phyloP scores from a whole-genome alignment of 2,797 vertebrate genomes.

The Thaleichthys pacificus region DNA sequence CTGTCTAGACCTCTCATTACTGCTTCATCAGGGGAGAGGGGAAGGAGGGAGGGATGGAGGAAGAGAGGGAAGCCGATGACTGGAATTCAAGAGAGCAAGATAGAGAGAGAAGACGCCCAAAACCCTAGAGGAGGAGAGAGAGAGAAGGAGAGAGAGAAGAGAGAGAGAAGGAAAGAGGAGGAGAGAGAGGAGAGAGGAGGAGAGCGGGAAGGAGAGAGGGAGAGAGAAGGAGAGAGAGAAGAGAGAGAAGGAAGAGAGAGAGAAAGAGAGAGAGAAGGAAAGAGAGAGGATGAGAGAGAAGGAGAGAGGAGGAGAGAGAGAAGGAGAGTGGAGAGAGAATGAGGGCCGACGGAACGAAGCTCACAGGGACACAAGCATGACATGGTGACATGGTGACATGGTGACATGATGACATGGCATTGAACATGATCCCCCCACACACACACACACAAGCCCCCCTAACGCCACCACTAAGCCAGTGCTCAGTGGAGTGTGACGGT shows the following conservation, averaged over 20 bases:
- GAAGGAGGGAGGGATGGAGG: conserved; percentile 33
- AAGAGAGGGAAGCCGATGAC: conserved; percentile 35
- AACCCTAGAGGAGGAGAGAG: conserved; percentile 24
- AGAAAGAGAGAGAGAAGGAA: no score
- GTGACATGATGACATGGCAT: no score
- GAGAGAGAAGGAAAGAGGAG: background rate
- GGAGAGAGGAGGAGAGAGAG: no score
- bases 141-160: no score
- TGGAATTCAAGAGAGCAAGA: no score
- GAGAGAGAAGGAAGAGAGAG: conserved; percentile 21
- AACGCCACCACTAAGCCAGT: background rate
- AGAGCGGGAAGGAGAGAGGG: conserved; percentile 36
- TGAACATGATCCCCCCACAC: no score
- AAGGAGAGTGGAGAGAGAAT: no score
- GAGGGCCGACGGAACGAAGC: no score
- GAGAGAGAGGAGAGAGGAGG: background rate
- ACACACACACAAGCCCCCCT: background rate
- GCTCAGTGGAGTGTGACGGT: background rate
- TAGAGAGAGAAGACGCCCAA: background rate
- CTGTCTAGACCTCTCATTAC: conserved; percentile 81
- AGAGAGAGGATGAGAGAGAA: no score
- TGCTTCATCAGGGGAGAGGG: conserved; percentile 45
- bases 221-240: no score
- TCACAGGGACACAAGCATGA: no score
- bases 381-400: no score